Evolutionary conservation across 2,888 invertebrate genomes (phyloP), one percentile per base, ranked within the genome.

Genomic region (Anodontia alba): DNA sequence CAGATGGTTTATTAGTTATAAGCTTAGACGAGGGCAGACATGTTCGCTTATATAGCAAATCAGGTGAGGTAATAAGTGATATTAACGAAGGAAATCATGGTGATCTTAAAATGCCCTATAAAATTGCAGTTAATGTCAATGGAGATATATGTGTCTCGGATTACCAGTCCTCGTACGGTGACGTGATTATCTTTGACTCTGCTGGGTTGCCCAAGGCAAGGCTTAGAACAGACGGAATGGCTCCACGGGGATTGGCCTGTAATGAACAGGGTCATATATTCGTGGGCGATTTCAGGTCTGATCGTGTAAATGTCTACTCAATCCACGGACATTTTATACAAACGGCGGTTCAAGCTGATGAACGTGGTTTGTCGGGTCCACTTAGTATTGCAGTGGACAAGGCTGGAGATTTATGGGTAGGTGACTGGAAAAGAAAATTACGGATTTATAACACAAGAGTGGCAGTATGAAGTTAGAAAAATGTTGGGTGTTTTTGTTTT

Each of bases 101-200:
- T 29, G 85, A 85, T 38, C 74, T 85, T 3, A 85, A 85, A 76
- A 78, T 81, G 80, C 85, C 85, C 1, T 85, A 78, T 54, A 85
- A 83, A 77, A 73, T 85, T 5, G 80, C 78, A 2, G 62, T 85
- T 7, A 85, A 85, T 49, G 51, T 66, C 23, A 78, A 82, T 36
- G 85, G 85, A 12, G 85, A 85, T 43, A 80, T 85, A 12, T 85
- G 85, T 72, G 78, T 85, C 1, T 81, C 85, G 1, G 85, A 85
- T 66, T 85, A 83, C 46, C 82, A 85, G 74, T 82, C 85, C 0
- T 73, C 76, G 38, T 38, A 76, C 3, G 85, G 85, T 1, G 85
- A 85, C 26, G 82, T 85, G 36, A 76, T 68, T 31, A 78, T 85
- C 26, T 85, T 85, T 74, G 82, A 85, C 51, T 54, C 36, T 42